phyloP scores from a whole-genome alignment of 1,140 invertebrate genomes.

The Ceratosolen solmsi region DNA sequence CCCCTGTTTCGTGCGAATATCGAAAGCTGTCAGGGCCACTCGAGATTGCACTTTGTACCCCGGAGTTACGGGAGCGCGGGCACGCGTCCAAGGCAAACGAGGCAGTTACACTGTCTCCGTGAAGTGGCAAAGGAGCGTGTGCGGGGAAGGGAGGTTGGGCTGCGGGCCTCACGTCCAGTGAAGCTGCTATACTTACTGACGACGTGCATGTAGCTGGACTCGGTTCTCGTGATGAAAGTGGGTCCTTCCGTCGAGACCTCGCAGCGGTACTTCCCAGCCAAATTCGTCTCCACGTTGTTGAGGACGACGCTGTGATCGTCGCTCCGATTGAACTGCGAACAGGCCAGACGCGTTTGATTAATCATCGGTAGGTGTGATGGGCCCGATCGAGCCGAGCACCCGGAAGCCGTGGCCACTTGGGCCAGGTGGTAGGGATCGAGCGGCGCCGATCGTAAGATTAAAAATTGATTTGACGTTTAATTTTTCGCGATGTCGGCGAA shows the following conservation, averaged over 20 bases:
- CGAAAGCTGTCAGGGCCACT: not conserved
- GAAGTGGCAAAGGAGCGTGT: not conserved
- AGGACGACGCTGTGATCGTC: constrained; percentile 78
- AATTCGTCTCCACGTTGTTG: constrained; percentile 78
- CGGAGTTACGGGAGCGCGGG: not conserved
- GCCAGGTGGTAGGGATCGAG: not conserved
- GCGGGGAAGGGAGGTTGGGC: too few relatives aligned
- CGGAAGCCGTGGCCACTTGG: not conserved
- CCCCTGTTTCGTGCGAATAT: not conserved
- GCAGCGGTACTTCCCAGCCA: constrained; percentile 81
- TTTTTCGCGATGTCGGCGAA: not conserved
- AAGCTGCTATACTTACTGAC: constrained; percentile 79
- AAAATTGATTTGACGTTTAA: too few relatives aligned
- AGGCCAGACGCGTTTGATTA: not conserved
- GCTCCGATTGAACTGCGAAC: constrained; percentile 66
- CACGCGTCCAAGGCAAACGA: too few relatives aligned
- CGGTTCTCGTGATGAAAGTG: constrained; percentile 79
- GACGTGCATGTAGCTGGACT: constrained; percentile 80
- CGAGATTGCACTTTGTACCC: not conserved
- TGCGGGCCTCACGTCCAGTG: too few relatives aligned
- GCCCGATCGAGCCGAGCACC: too few relatives aligned
- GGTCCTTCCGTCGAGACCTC: constrained; percentile 84
- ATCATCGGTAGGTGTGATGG: too few relatives aligned
- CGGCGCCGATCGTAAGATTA: too few relatives aligned
- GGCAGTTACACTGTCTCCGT: too few relatives aligned